Conservation (phyloP, 2,888 invertebrate species). For the Protonemura montana region DNA sequence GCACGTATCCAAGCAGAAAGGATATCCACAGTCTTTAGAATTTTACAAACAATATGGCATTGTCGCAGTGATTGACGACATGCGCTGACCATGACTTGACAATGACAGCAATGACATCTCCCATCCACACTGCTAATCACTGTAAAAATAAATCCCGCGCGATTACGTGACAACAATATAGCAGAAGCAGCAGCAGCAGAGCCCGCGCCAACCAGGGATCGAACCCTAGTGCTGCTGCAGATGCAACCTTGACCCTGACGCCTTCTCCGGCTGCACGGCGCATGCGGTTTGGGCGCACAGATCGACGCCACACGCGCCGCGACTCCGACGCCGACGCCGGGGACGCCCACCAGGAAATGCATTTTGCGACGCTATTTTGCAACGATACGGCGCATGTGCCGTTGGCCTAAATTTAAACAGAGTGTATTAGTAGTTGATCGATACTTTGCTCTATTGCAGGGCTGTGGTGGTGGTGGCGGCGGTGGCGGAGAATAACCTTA, state of each 20-base stretch:
- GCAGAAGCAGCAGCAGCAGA: not conserved
- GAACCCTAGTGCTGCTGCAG: not conserved
- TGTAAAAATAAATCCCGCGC: not conserved
- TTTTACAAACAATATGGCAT: not conserved
- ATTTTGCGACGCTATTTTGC: slow-evolving; percentile 7
- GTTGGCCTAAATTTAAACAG: not conserved
- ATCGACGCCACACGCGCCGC: not conserved
- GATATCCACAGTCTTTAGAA: not conserved
- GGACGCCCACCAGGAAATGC: slow-evolving; percentile 27
- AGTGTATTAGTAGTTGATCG: slow-evolving; percentile 19
- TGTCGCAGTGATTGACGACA: not conserved
- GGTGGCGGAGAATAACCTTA: slow-evolving; percentile 17
- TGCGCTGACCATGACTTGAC: not conserved
- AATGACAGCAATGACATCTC: not conserved
- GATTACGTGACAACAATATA: not conserved
- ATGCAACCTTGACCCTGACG: not conserved
- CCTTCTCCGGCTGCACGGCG: not conserved
- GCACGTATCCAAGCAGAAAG: too few species aligned
- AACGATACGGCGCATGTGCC: not conserved
- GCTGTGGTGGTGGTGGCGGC: not conserved
- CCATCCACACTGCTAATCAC: not conserved
- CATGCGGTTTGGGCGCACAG: not conserved
- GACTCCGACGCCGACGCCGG: slow-evolving; percentile 19
- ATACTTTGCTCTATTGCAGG: not conserved
- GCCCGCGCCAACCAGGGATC: not conserved